Evolutionary conservation across 1,140 invertebrate genomes (phyloP), one percentile per base, ranked within the genome.

Genomic region (Drosophila funebris): DNA sequence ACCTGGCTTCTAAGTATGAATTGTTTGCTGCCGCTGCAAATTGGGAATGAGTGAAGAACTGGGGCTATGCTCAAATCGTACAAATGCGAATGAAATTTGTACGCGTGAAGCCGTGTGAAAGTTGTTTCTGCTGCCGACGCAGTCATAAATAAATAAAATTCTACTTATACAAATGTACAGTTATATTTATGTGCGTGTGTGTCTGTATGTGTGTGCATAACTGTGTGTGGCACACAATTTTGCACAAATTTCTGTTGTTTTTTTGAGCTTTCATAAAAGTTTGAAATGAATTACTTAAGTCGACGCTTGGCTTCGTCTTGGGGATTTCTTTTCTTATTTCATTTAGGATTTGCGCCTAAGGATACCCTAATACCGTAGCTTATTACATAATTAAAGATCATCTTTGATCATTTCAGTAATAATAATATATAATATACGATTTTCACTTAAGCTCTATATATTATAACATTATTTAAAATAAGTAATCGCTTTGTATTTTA

Each of bases 141-240:
- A 58, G 56, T 44, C 82, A 85, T 87, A 85, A 85, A 85, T 85
- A 85, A 82, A 82, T 87, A 82, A 85, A 78, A 87, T 78, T 87
- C 46, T 76, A 75, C 72, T 85, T 75, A 43, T 53, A 62, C 41
- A 75, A 67, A 75, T 71, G 50, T 24, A 37, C n/a, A 27, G 48
- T 16, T 31, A 22, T 31, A 52, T 36, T 27, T 14, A 14, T 63
- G 24, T 37, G 31, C 46, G 14, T 48, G 61, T 58, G 37, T 74
- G 41, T 68, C 43, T 60, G 36, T 67, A 52, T 53, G 36, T 70
- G 22, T 76, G 46, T 58, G 54, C 16, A 37, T 39, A 50, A 22
- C 60, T 63, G 50, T 73, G 43, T 74, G 36, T 70, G 54, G 54
- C 33, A 71, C 56, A 76, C 58, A 64, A 71, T 66, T 71, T 70